phyloP scores from a whole-genome alignment of 1,140 invertebrate species.

The Musca domestica region DNA sequence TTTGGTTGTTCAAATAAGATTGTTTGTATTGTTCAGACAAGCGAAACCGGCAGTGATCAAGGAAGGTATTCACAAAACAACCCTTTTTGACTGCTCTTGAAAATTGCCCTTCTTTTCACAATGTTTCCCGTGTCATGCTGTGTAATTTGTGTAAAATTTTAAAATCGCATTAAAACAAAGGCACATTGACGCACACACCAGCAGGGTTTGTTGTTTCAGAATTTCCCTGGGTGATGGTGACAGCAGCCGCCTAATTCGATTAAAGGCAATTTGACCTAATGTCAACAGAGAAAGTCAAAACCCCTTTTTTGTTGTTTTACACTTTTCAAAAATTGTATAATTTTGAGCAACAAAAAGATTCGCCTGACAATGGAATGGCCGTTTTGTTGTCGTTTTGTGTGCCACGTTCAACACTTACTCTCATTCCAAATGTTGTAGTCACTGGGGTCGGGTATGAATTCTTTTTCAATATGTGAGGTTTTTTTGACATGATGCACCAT shows the following conservation, averaged over 20 bases:
- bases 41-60: no score
- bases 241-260: constrained; percentile 15
- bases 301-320: constrained; percentile 5
- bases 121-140: constrained; percentile 10
- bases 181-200: no score
- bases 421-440: no score
- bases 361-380: neutral
- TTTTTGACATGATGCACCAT: neutral
- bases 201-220: neutral
- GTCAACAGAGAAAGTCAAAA: constrained; percentile 10
- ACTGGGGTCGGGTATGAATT: no score
- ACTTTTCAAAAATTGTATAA: constrained; percentile 1
- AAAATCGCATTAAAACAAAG: constrained; percentile 24
- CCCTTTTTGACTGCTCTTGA: no score
- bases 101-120: neutral
- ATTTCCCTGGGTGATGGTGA: neutral
- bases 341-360: neutral
- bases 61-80: no score
- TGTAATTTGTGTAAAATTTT: constrained; percentile 19
- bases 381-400: neutral
- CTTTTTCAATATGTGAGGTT: neutral
- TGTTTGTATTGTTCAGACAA: no score
- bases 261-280: constrained; percentile 19
- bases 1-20: no score
- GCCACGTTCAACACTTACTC: neutral